Base-by-base conservation (phyloP, 2,113 vertebrate genomes). In the Fregetta grallaria region DNA sequence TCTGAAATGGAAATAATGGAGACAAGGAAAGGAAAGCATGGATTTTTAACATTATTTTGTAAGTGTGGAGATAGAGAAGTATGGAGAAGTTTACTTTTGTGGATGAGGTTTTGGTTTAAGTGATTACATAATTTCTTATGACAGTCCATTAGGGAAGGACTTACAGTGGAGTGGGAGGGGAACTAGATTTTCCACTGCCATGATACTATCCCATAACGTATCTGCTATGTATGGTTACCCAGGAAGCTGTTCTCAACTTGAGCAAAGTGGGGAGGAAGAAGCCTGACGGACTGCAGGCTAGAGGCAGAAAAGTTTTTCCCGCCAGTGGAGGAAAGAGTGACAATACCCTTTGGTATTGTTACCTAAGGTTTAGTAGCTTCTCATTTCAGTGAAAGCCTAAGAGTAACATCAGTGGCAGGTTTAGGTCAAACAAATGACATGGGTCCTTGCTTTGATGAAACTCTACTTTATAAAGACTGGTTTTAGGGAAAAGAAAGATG, bases 81-180 rank as follows among this genome's bases (percentile, higher is more conserved):
- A 36, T 32, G 36, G 49, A 49, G 23, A 56, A 49, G 6, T 36
- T 88, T 58, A 34, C 15, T 44, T 83, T 38, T 42, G 21, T 55
- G 23, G 30, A 42, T 56, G 18, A 65, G 6, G 25, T 32, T 79
- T 80, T 49, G 36, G 3, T 38, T 66, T 47, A 47, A 26, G 10
- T 56, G 40, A 75, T 30, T 79, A 52, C 29, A 17, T 70, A 34
- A 36, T 71, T 61, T 83, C 45, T 56, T 66, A 36, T 9, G 27
- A 14, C 7, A 26, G 15, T 22, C 47, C 26, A 66, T 79, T 67
- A 29, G 42, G 58, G 47, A 67, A 26, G 25, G 50, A 11, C 10
- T 55, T 78, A 9, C 0, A 1, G 1, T 15, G 53, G 6, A 16
- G 7, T 61, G 56, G 13, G 6, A 81, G 11, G 13, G 20, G 14